Percentiles rank a stretch among this genome's conserved stretches.
phyloP scores from a whole-genome alignment of 2,113 vertebrate species.

The Cranoglanis bouderius region DNA sequence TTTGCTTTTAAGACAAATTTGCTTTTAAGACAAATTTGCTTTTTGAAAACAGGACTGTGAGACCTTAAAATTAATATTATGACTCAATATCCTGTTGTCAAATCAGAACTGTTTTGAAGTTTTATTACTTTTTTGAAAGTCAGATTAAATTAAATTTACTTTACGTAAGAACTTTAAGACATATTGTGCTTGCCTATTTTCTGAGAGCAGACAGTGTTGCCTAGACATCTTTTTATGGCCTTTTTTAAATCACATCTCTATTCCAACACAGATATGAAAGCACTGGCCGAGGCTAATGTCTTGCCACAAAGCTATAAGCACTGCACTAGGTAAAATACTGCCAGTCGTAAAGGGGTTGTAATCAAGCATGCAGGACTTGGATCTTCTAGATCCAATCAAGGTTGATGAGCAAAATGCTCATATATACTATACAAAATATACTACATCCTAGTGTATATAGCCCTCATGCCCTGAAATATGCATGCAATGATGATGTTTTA shows the following conservation, averaged over 20 bases:
- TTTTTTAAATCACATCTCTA: constrained; percentile 1
- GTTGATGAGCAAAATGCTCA: constrained; percentile 17
- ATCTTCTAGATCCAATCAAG: constrained; percentile 38
- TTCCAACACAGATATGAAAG: constrained; percentile 40
- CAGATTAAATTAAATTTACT: neutral
- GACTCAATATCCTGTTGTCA: neutral
- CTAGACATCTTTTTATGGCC: constrained; percentile 11
- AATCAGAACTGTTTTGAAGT: neutral
- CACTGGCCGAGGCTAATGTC: constrained; percentile 40
- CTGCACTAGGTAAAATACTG: constrained; percentile 40
- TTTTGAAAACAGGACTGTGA: neutral
- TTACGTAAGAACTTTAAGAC: neutral
- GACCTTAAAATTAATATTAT: neutral
- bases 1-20: neutral
- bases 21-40: neutral
- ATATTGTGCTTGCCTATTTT: neutral
- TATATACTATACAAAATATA: constrained; percentile 3
- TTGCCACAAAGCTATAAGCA: constrained; percentile 46
- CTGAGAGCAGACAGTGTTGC: neutral
- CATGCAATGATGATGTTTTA: constrained; percentile 36
- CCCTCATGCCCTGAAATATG: neutral
- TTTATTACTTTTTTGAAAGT: neutral
- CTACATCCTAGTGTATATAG: neutral
- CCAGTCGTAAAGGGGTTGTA: constrained; percentile 36
- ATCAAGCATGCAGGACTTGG: constrained; percentile 16